Evolutionary conservation across 2,888 invertebrate genomes (phyloP).

Genomic region (Cybosia mesomella): DNA sequence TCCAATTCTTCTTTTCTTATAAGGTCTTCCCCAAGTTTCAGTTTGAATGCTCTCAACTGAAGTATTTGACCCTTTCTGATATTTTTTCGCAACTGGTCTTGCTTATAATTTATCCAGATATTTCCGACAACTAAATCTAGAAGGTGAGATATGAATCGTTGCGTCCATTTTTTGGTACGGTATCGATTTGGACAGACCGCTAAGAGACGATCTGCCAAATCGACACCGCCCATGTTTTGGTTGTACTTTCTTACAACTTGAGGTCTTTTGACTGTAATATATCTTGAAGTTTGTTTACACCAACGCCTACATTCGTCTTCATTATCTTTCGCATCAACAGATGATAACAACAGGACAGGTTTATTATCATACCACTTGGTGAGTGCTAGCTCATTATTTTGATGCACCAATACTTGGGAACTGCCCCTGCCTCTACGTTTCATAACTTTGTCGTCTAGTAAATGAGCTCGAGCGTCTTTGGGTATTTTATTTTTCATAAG

Average conservation of each 20-base stretch:
- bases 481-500: slow-evolving; percentile 28
- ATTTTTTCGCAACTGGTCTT: too few species aligned
- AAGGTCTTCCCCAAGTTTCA: too few species aligned
- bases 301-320: slow-evolving; percentile 9
- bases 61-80: too few species aligned
- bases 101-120: slow-evolving; percentile 10
- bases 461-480: not conserved
- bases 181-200: slow-evolving; percentile 3
- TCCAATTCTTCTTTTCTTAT: too few species aligned
- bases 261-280: not conserved
- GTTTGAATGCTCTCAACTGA: too few species aligned
- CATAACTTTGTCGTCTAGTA: slow-evolving; percentile 9
- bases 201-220: too few species aligned
- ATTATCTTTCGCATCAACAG: not conserved
- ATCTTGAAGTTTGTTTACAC: not conserved
- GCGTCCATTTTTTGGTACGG: slow-evolving; percentile 12
- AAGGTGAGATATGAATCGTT: slow-evolving; percentile 6
- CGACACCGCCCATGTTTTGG: too few species aligned
- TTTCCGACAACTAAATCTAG: slow-evolving; percentile 9
- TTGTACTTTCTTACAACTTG: too few species aligned
- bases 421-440: slow-evolving; percentile 16
- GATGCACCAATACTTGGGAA: slow-evolving; percentile 6
- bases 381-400: slow-evolving; percentile 2
- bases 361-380: slow-evolving; percentile 24
- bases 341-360: not conserved